Evolutionary conservation across 2,888 invertebrate genomes (phyloP), one percentile per base, ranked within the genome.

Genomic region (Mechanitis mazaeus): DNA sequence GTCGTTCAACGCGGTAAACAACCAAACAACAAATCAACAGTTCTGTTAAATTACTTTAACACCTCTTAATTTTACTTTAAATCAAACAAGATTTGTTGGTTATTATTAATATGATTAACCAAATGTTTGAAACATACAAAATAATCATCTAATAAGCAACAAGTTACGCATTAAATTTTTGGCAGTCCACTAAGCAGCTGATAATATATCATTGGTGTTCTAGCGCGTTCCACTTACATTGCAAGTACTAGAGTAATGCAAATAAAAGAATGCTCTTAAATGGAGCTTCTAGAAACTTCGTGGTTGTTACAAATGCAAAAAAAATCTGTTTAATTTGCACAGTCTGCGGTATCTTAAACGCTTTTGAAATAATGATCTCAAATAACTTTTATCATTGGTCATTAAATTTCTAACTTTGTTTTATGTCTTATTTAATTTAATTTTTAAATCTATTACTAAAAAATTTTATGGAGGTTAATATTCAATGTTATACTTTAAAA

Each of bases 81-180:
- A 20, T 20, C 20, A 20, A 20, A 20, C 1, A 20, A 20, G 20
- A 20, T 1, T 20, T 20, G 1, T 20, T 35, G 35, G 35, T 6
- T 1, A 5, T 35, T 35, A 6, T 35, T 35, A 35, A 42, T 42
- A 42, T 20, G 20, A 20, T 9, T 42, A 42, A 42, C 42, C 42
- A 42, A 42, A 42, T 42, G 31, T 31, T 50, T 50, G 11, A 50
- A 50, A 50, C 45, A 28, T 56, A 59, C 56, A 35, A 59, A 50
- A 55, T 59, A 56, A 53, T 53, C 55, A 56, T 59, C 64, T 58
- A 57, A 62, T 46, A 64, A 31, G 68, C 68, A 68, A 68, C 68
- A 68, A 61, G 68, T 67, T 28, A 55, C 58, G 60, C 61, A 67
- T 65, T 67, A 68, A 67, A 64, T 65, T 64, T 67, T 68, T 68